Conservation (phyloP, 2,888 invertebrate species). For the Oligia strigilis region DNA sequence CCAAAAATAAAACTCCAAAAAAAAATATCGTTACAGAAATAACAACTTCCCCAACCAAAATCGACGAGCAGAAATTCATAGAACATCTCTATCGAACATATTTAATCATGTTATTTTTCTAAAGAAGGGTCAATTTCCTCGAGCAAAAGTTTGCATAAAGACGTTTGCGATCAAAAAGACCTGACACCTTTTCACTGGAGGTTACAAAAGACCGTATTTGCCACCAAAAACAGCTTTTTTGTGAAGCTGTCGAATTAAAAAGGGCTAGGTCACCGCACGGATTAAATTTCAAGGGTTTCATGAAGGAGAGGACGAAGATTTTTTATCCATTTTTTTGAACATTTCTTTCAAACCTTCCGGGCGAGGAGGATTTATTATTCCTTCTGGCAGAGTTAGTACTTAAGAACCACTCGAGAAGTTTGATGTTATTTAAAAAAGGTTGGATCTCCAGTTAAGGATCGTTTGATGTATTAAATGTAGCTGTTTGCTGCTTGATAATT, state of each 20-base stretch:
- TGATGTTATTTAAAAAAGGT: constrained; percentile 34
- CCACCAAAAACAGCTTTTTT: constrained; percentile 68
- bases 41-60: neutral
- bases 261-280: constrained; percentile 64
- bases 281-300: constrained; percentile 73
- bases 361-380: constrained; percentile 43
- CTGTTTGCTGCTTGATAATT: neutral
- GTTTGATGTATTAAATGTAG: constrained; percentile 9
- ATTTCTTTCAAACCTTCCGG: constrained; percentile 36
- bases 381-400: constrained; percentile 17
- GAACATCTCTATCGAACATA: constrained; percentile 29
- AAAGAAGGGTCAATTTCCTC: constrained; percentile 51
- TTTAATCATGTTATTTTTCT: constrained; percentile 40
- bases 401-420: constrained; percentile 26
- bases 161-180: constrained; percentile 64
- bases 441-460: neutral
- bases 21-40: neutral
- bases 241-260: constrained; percentile 73
- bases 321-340: constrained; percentile 41
- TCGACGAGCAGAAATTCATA: constrained; percentile 33
- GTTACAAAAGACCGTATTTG: constrained; percentile 61
- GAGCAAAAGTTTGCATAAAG: constrained; percentile 61
- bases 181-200: constrained; percentile 67
- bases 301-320: constrained; percentile 35
- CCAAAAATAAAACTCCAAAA: neutral